These are phyloP conservation scores for Pherbina coryleti DNA, from an alignment of 2,888 invertebrate species.

Conservation along the genomic window DNA sequence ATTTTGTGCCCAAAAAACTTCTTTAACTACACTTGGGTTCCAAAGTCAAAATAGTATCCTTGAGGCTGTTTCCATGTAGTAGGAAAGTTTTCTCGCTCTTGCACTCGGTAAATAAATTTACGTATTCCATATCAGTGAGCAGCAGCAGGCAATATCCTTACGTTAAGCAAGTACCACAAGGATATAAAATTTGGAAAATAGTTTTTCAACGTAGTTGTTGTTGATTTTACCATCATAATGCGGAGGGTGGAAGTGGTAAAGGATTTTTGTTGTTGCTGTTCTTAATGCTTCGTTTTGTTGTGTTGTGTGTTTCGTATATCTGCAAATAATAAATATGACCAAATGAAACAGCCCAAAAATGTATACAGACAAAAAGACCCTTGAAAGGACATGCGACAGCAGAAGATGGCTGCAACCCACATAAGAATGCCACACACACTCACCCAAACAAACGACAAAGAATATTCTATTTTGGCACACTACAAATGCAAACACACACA, in stretches of 20 bases:
- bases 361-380: slow-evolving; percentile 34
- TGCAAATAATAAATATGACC: slow-evolving; percentile 66
- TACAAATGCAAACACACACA: slow-evolving; percentile 45
- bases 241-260: slow-evolving; percentile 7
- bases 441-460: slow-evolving; percentile 5
- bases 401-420: slow-evolving; percentile 17
- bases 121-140: neutral
- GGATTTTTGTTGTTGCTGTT: slow-evolving; percentile 1
- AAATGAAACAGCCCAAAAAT: slow-evolving; percentile 64
- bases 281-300: slow-evolving; percentile 48
- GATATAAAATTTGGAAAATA: slow-evolving; percentile 49
- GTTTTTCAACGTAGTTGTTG: slow-evolving; percentile 44
- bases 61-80: slow-evolving; percentile 51
- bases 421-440: slow-evolving; percentile 11
- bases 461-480: slow-evolving; percentile 27
- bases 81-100: slow-evolving; percentile 26
- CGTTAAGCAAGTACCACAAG: slow-evolving; percentile 45
- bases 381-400: neutral
- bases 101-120: slow-evolving; percentile 26
- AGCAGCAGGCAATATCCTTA: slow-evolving; percentile 10
- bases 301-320: slow-evolving; percentile 56
- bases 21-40: neutral
- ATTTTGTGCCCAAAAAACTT: slow-evolving; percentile 6
- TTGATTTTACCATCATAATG: slow-evolving; percentile 10
- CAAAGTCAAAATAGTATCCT: slow-evolving; percentile 49